A percentile compares a stretch with the other conserved stretches of the same genome.
These are phyloP conservation scores for Erythrocercus mccallii DNA, from an alignment of 2,113 vertebrate genomes.

Conservation along the genomic window DNA sequence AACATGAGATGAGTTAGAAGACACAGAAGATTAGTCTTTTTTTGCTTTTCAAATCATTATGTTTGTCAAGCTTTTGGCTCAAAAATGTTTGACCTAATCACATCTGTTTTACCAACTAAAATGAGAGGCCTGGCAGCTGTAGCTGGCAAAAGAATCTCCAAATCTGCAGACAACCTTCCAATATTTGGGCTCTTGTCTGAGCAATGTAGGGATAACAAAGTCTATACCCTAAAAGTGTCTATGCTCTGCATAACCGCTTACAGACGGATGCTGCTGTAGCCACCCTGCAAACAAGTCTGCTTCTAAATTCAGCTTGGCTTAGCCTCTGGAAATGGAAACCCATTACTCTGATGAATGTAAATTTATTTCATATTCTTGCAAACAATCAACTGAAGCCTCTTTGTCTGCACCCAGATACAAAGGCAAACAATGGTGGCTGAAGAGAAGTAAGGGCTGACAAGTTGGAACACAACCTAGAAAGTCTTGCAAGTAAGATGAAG, in stretches of 20 bases:
- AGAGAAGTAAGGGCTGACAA: not conserved
- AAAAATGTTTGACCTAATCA: constrained; percentile 52
- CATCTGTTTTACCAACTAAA: constrained; percentile 36
- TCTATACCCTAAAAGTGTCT: not conserved
- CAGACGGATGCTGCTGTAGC: not conserved
- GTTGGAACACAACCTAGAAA: not conserved
- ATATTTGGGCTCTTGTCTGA: constrained; percentile 42
- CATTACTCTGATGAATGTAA: not conserved
- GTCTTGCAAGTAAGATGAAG: not conserved
- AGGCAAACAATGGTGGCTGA: not conserved
- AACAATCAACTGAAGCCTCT: constrained; percentile 10
- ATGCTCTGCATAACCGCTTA: not conserved
- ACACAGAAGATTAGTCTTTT: constrained; percentile 54
- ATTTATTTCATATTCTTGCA: constrained; percentile 22
- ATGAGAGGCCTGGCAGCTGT: constrained; percentile 14
- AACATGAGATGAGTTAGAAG: constrained; percentile 47
- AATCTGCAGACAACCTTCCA: not conserved
- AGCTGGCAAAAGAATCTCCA: constrained; percentile 14
- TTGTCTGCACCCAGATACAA: not conserved
- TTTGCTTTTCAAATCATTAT: not conserved
- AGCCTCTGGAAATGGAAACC: not conserved
- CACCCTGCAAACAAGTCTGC: not conserved
- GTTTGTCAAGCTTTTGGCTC: constrained; percentile 24
- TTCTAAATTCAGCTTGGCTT: constrained; percentile 31
- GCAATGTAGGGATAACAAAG: not conserved